A percentile compares a stretch with the other conserved stretches of the same genome.
phyloP scores from a whole-genome alignment of 2,888 invertebrate genomes.

The Allygus modestus region DNA sequence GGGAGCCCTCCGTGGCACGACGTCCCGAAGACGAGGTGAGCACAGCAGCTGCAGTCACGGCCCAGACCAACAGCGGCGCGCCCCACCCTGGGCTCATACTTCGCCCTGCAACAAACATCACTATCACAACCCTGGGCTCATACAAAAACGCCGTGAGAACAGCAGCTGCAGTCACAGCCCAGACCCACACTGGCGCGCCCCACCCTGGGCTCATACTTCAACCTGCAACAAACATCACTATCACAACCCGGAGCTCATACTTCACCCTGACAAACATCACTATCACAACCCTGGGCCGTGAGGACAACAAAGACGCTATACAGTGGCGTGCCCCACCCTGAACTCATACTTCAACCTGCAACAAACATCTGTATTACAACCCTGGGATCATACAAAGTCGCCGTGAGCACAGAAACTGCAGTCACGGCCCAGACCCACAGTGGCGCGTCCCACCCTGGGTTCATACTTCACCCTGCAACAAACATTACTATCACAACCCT shows the following conservation, averaged over 20 bases:
- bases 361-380: too few relatives aligned
- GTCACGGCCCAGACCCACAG: constrained; percentile 1
- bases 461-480: constrained; percentile 41
- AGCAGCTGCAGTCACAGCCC: background rate
- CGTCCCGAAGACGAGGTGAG: background rate
- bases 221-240: constrained; percentile 15
- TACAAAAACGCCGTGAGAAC: too few relatives aligned
- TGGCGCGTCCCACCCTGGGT: background rate
- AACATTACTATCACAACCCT: background rate
- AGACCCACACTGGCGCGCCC: background rate
- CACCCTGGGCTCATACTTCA: constrained; percentile 10
- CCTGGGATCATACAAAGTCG: too few relatives aligned
- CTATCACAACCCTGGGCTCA: too few relatives aligned
- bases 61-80: constrained; percentile 2
- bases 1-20: background rate
- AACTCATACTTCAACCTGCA: constrained; percentile 20
- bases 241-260: too few relatives aligned
- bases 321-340: background rate
- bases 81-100: constrained; percentile 12
- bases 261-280: too few relatives aligned
- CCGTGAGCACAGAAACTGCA: background rate
- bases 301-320: too few relatives aligned
- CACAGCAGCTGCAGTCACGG: background rate
- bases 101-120: constrained; percentile 26
- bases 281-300: too few relatives aligned